Evolutionary conservation across 2,113 vertebrate genomes (phyloP).

Genomic region (Dinomys branickii): DNA sequence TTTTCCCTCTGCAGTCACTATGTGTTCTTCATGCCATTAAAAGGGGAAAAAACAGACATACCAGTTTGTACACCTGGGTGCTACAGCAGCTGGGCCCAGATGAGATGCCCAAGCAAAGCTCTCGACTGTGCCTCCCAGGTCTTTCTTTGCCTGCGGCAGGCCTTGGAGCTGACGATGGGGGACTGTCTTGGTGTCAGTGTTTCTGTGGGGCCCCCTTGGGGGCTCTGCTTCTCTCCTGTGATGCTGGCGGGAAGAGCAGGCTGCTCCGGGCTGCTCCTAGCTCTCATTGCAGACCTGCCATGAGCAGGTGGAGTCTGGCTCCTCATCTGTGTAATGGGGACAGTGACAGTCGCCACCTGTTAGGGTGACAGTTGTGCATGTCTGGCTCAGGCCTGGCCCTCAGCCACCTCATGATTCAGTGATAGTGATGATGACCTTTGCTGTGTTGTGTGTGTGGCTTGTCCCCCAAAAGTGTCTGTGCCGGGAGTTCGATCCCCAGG

Average conservation of each 20-base stretch:
- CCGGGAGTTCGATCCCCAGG: neutral
- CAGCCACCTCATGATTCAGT: neutral
- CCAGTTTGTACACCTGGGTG: neutral
- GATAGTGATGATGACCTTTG: neutral
- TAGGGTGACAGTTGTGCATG: neutral
- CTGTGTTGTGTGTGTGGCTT: neutral
- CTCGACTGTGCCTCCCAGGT: neutral
- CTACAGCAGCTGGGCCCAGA: neutral
- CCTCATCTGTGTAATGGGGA: neutral
- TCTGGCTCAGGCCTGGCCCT: neutral
- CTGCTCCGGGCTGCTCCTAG: neutral
- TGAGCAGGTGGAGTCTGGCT: neutral
- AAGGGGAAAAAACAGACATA: neutral
- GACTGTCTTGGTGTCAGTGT: neutral
- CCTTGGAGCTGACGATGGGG: fast-evolving
- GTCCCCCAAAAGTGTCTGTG: neutral
- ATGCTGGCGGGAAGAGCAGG: neutral
- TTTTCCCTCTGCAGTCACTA: neutral
- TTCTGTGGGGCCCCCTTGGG: neutral
- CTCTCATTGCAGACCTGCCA: neutral
- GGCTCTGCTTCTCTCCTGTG: neutral
- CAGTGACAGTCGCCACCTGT: neutral
- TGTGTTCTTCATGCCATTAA: neutral
- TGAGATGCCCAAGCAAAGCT: neutral
- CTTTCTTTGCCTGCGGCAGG: neutral